These are phyloP conservation scores for Heliocidaris tuberculata DNA, from an alignment of 35 echinoderm and acorn worm genomes.

Conservation along the genomic window DNA sequence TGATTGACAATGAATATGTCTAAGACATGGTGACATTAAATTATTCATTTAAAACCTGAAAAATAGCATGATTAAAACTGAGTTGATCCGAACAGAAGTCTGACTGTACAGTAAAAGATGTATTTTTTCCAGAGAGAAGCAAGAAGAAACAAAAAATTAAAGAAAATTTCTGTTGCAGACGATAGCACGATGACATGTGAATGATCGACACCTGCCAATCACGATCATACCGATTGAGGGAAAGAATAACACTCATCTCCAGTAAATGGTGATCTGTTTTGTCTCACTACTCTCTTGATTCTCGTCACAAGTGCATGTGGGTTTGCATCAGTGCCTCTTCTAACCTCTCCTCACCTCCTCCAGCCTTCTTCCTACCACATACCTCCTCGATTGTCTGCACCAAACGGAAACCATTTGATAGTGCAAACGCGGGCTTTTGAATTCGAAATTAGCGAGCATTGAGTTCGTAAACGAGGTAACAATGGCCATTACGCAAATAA, in stretches of 20 bases:
- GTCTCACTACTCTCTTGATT: slow-evolving; percentile 13
- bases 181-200: not conserved
- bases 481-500: slow-evolving; percentile 35
- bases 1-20: too few species aligned
- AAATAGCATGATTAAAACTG: too few species aligned
- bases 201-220: not conserved
- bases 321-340: not conserved
- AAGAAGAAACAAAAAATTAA: too few species aligned
- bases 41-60: too few species aligned
- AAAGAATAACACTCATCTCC: slow-evolving; percentile 26
- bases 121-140: too few species aligned
- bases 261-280: not conserved
- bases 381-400: not conserved
- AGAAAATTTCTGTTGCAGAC: too few species aligned
- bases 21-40: too few species aligned
- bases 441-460: slow-evolving; percentile 40
- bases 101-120: too few species aligned
- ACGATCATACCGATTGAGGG: not conserved
- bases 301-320: not conserved
- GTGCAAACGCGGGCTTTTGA: slow-evolving; percentile 42
- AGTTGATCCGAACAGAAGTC: too few species aligned
- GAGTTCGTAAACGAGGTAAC: slow-evolving; percentile 41
- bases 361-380: not conserved
- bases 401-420: slow-evolving; percentile 23
- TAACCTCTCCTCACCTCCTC: not conserved